Percentiles rank a stretch among this genome's conserved stretches.
Conservation (phyloP, 2,888 invertebrate species). For the Pharmacophagus antenor region DNA sequence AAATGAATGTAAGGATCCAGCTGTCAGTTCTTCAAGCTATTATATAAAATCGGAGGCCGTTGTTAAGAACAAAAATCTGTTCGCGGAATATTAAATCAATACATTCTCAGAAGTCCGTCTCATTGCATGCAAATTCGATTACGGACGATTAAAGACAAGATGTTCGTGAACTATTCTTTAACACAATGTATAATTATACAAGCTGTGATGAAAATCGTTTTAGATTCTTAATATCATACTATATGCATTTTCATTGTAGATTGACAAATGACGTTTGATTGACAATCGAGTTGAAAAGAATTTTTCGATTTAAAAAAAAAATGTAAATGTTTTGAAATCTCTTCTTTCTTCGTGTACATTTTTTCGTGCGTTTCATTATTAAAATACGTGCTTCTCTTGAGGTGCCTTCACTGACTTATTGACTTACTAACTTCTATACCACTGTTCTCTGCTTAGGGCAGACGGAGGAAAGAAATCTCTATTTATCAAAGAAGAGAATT, state of each 20-base stretch:
- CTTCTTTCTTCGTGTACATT: too few relatives aligned
- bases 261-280: too few relatives aligned
- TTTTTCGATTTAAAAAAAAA: too few relatives aligned
- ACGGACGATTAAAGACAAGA: background rate
- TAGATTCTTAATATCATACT: background rate
- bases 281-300: too few relatives aligned
- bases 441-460: too few relatives aligned
- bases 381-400: too few relatives aligned
- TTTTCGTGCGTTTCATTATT: too few relatives aligned
- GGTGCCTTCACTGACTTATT: too few relatives aligned
- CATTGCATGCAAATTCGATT: constrained; percentile 25
- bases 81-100: constrained; percentile 4
- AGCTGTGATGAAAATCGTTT: background rate
- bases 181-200: background rate
- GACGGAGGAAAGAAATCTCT: too few relatives aligned
- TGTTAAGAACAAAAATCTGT: background rate
- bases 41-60: background rate
- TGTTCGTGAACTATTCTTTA: background rate
- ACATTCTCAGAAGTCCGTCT: constrained; percentile 16
- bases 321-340: too few relatives aligned
- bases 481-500: too few relatives aligned
- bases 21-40: background rate
- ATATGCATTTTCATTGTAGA: background rate
- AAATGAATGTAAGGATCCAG: background rate
- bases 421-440: too few relatives aligned